Conservation (phyloP, 2,797 vertebrate genomes). For the Megalops cyprinoides region DNA sequence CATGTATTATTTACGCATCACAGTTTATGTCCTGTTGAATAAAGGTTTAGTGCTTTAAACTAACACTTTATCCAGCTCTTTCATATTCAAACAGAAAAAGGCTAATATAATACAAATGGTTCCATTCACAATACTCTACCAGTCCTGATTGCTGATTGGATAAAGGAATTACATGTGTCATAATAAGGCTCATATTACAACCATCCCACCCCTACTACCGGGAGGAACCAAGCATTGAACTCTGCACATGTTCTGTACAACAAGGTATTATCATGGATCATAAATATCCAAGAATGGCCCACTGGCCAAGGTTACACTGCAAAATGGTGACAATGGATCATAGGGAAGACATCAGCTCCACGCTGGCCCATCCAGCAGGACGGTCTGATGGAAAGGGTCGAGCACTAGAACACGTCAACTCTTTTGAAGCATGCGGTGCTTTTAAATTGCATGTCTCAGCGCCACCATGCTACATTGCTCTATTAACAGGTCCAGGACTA, state of each 20-base stretch:
- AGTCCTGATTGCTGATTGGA: not conserved
- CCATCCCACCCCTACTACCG: conserved; percentile 34
- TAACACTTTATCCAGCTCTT: not conserved
- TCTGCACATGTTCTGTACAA: conserved; percentile 15
- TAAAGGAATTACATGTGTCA: not conserved
- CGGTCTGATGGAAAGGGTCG: conserved; percentile 52
- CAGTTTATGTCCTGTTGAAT: conserved; percentile 60
- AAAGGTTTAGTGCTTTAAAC: not conserved
- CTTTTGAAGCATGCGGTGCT: conserved; percentile 54
- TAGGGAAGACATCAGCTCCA: conserved; percentile 42
- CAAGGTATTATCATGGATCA: conserved; percentile 52
- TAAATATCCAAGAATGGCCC: conserved; percentile 49
- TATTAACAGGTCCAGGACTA: no score
- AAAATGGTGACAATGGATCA: conserved; percentile 56
- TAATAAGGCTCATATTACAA: conserved; percentile 39
- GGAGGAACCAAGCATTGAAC: conserved; percentile 42
- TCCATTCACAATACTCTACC: not conserved
- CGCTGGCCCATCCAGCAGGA: conserved; percentile 39
- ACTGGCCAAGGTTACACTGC: conserved; percentile 52
- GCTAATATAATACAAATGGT: not conserved
- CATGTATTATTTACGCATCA: no score
- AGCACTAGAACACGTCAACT: conserved; percentile 55
- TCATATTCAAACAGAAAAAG: not conserved
- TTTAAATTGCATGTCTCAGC: conserved; percentile 56
- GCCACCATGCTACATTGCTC: no score